Conservation (phyloP, 2,888 invertebrate species). For the Microctonus aethiopoides region DNA sequence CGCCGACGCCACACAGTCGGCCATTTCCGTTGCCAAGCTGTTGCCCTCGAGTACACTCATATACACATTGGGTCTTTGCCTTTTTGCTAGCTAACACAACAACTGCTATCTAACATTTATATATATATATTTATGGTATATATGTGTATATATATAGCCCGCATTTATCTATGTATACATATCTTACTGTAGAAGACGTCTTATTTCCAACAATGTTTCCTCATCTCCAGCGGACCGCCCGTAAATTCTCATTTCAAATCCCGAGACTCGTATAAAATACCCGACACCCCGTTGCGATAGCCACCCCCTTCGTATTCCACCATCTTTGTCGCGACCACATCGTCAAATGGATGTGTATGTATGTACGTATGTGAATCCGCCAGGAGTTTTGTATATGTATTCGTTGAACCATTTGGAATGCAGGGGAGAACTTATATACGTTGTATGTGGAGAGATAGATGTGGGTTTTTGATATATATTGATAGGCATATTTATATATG, state of each 20-base stretch:
- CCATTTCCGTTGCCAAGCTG: slow-evolving; percentile 36
- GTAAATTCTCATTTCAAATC: slow-evolving; percentile 66
- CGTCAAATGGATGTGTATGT: background rate
- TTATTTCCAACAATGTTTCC: slow-evolving; percentile 65
- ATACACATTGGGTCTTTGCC: slow-evolving; percentile 15
- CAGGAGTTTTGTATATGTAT: background rate
- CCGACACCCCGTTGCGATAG: slow-evolving; percentile 33
- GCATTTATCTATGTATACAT: slow-evolving; percentile 9
- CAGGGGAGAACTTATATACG: too few relatives aligned
- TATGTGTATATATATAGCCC: background rate
- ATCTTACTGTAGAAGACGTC: slow-evolving; percentile 51
- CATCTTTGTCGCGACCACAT: slow-evolving; percentile 39
- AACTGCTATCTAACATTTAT: background rate
- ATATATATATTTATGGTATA: background rate
- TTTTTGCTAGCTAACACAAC: background rate
- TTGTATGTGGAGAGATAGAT: too few relatives aligned
- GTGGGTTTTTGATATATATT: background rate
- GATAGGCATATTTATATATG: background rate
- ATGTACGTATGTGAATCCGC: background rate
- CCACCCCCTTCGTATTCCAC: slow-evolving; percentile 32
- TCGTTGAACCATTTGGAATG: background rate
- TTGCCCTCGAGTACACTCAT: slow-evolving; percentile 16
- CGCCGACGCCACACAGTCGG: slow-evolving; percentile 29
- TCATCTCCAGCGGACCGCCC: slow-evolving; percentile 54
- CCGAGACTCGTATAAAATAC: slow-evolving; percentile 64